Conservation (phyloP, 23 tunicate species). For the Ciona savignyi region DNA sequence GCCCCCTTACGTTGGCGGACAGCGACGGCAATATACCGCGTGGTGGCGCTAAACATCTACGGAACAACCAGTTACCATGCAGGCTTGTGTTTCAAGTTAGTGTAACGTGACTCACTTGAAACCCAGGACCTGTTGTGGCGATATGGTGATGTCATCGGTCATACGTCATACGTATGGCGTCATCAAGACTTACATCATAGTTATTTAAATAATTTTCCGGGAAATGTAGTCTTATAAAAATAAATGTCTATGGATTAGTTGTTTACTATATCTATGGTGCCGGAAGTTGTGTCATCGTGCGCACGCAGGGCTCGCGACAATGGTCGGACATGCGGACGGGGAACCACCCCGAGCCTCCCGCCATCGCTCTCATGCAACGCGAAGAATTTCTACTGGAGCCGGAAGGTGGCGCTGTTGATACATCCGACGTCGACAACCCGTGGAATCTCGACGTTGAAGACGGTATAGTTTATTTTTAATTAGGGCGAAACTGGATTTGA, state of each 20-base stretch:
- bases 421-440: slow-evolving; percentile 41
- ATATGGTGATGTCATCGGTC: slow-evolving; percentile 12
- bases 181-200: too few species aligned
- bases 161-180: too few species aligned
- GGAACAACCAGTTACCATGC: not conserved
- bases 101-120: slow-evolving; percentile 73
- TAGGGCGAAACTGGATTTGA: too few species aligned
- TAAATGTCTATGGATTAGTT: too few species aligned
- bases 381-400: slow-evolving; percentile 69
- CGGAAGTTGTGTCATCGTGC: too few species aligned
- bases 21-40: slow-evolving; percentile 52
- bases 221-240: too few species aligned
- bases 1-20: slow-evolving; percentile 62
- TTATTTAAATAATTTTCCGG: too few species aligned
- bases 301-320: slow-evolving; percentile 14
- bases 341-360: slow-evolving; percentile 3
- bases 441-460: slow-evolving; percentile 49
- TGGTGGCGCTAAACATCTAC: slow-evolving; percentile 23
- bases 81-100: slow-evolving; percentile 70
- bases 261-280: too few species aligned
- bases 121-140: slow-evolving; percentile 96
- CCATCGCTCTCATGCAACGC: slow-evolving; percentile 1
- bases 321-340: slow-evolving; percentile 31
- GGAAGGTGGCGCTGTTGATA: slow-evolving; percentile 41
- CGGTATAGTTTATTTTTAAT: too few species aligned